Conservation (phyloP, 2,113 vertebrate species). For the Mirounga angustirostris region DNA sequence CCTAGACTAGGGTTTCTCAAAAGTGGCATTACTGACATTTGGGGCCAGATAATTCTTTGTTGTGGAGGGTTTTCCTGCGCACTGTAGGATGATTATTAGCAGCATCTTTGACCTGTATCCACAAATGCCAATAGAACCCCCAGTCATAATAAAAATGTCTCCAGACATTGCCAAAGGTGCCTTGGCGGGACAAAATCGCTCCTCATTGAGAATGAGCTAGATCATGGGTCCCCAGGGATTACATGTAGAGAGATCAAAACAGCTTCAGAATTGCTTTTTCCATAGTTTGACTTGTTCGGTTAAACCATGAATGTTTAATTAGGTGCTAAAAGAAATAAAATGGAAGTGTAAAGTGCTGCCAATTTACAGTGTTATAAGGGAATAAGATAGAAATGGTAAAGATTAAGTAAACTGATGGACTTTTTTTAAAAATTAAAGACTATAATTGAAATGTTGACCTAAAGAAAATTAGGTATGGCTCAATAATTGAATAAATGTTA, state of each 20-base stretch:
- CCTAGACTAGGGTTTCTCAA: neutral
- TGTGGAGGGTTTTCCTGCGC: neutral
- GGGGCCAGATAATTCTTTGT: neutral
- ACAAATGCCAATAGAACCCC: neutral
- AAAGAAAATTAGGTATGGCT: slow-evolving; percentile 46
- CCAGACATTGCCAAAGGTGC: neutral
- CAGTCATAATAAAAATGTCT: neutral
- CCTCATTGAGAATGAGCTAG: neutral
- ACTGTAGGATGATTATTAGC: neutral
- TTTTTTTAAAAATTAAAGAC: neutral
- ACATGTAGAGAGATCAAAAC: neutral
- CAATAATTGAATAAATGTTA: neutral
- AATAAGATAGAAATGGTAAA: neutral
- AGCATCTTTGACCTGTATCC: neutral
- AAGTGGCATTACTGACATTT: neutral
- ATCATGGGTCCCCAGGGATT: neutral
- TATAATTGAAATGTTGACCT: slow-evolving; percentile 20
- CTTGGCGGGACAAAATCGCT: neutral
- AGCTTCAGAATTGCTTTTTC: neutral
- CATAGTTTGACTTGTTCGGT: neutral
- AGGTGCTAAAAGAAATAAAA: neutral
- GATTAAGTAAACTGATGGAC: neutral
- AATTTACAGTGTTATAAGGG: neutral
- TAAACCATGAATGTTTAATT: neutral
- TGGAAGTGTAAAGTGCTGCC: neutral